Percentiles rank a stretch among this genome's conserved stretches.
phyloP scores from a whole-genome alignment of 2,888 invertebrate species.

The Mylabris sibirica region DNA sequence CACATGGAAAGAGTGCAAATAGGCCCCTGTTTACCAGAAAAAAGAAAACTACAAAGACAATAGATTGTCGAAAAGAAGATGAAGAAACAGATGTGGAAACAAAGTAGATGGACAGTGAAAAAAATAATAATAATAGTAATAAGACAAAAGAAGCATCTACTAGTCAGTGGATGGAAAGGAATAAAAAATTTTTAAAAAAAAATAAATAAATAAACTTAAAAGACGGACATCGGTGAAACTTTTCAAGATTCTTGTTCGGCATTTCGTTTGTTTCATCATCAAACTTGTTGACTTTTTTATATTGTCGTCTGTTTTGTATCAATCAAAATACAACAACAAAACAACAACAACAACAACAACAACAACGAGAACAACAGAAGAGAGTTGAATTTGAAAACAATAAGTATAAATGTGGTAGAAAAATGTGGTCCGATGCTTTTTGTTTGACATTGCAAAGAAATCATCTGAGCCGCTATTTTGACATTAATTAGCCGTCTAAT shows the following conservation, averaged over 20 bases:
- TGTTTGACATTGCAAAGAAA: slow-evolving; percentile 54
- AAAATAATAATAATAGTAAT: neutral
- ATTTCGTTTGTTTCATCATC: slow-evolving; percentile 52
- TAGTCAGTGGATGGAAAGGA: neutral
- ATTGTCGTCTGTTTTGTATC: slow-evolving; percentile 59
- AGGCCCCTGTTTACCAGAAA: slow-evolving; percentile 1
- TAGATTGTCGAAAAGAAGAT: slow-evolving; percentile 5
- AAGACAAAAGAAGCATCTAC: neutral
- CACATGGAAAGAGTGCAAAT: neutral
- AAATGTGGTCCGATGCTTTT: slow-evolving; percentile 42
- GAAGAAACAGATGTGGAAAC: slow-evolving; percentile 2
- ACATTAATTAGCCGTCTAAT: slow-evolving; percentile 59
- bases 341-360: slow-evolving; percentile 36
- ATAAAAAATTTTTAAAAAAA: no score
- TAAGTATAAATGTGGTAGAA: no score
- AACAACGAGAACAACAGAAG: slow-evolving; percentile 19
- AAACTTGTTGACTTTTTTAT: slow-evolving; percentile 56
- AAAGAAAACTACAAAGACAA: neutral
- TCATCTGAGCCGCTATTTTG: slow-evolving; percentile 57
- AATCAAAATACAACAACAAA: slow-evolving; percentile 54
- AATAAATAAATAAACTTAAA: neutral
- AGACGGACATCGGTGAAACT: slow-evolving; percentile 1
- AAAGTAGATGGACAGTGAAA: neutral
- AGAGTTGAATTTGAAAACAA: slow-evolving; percentile 1
- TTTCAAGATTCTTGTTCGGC: slow-evolving; percentile 55